phyloP scores from a whole-genome alignment of 2,113 vertebrate species.

The Campylorhamphus procurvoides region DNA sequence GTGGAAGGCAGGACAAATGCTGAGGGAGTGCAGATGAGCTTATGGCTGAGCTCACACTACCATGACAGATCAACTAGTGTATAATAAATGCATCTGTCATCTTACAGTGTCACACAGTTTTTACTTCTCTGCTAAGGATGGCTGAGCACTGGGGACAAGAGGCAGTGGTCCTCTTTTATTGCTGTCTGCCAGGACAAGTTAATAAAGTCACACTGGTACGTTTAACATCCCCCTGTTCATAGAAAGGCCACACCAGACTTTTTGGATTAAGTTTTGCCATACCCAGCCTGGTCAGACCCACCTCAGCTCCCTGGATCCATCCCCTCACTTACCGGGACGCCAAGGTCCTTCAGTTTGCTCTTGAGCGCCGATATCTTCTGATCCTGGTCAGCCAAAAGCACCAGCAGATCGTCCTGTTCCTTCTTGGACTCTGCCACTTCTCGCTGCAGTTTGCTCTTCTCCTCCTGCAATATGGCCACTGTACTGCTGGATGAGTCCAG shows the following conservation, averaged over 20 bases:
- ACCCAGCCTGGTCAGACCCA: not conserved
- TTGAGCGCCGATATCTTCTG: slow-evolving; percentile 90
- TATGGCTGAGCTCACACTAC: not conserved
- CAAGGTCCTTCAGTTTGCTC: slow-evolving; percentile 86
- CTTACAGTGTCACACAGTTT: fast-evolving
- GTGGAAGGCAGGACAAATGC: not conserved
- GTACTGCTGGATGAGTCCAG: slow-evolving; percentile 89
- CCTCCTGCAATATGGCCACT: slow-evolving; percentile 87
- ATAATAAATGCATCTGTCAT: not conserved
- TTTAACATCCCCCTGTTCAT: not conserved
- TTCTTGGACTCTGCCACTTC: slow-evolving; percentile 92
- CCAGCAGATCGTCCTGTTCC: slow-evolving; percentile 95
- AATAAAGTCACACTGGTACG: not conserved
- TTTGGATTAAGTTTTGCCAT: fast-evolving
- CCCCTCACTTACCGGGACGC: slow-evolving; percentile 81
- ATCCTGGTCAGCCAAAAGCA: slow-evolving; percentile 96
- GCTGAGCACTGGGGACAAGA: not conserved
- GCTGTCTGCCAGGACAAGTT: not conserved
- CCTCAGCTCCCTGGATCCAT: not conserved
- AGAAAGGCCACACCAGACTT: no score
- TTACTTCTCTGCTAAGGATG: not conserved
- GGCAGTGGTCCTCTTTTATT: not conserved
- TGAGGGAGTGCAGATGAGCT: not conserved
- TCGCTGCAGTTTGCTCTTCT: slow-evolving; percentile 85
- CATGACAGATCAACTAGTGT: not conserved